A percentile compares a stretch with the other conserved stretches of the same genome.
phyloP scores from a whole-genome alignment of 2,797 vertebrate species.

The Sebastolobus altivelis region DNA sequence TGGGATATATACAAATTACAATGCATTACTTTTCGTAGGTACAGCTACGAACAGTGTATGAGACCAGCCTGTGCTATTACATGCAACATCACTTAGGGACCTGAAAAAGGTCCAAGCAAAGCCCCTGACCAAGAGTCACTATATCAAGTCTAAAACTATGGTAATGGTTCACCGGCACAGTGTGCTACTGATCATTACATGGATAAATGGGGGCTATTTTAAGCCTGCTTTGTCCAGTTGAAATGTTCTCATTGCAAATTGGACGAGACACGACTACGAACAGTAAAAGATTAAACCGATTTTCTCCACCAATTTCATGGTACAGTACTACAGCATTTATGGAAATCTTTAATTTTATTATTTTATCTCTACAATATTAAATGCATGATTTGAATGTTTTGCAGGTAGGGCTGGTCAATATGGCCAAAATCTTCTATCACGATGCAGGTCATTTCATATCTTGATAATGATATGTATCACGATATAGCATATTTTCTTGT shows the following conservation, averaged over 20 bases:
- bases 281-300: neutral
- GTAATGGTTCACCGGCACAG: neutral
- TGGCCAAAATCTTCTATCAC: too few species aligned
- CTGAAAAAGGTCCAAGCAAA: neutral
- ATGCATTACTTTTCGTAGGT: too few species aligned
- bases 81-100: neutral
- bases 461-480: too few species aligned
- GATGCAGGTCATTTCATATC: too few species aligned
- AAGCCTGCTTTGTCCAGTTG: neutral
- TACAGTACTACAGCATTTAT: neutral
- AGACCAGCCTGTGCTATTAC: neutral
- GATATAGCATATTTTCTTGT: too few species aligned
- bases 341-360: neutral
- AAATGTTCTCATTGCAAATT: neutral
- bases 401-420: too few species aligned
- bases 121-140: neutral
- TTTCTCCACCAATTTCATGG: neutral
- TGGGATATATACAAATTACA: too few species aligned
- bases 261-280: neutral
- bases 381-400: accelerated
- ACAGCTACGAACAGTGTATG: too few species aligned
- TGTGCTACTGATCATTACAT: neutral
- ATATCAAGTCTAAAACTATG: neutral
- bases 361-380: neutral
- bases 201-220: neutral